Evolutionary conservation across 2,113 vertebrate species (phyloP).

Genomic region (Numida meleagris): DNA sequence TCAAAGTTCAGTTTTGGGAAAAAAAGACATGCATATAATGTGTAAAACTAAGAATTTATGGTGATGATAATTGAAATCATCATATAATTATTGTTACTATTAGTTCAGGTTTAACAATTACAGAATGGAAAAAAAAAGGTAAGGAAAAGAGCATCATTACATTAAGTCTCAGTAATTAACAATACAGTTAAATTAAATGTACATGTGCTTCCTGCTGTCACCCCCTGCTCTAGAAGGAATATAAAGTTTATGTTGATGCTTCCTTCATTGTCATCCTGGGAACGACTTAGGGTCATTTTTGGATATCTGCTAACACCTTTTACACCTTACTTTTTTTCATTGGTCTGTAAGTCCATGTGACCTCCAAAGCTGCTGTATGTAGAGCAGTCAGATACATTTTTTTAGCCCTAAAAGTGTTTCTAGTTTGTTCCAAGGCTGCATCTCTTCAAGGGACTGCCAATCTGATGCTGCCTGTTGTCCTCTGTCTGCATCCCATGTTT

Average conservation of each 20-base stretch:
- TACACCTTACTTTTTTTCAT: neutral
- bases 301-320: neutral
- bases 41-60: neutral
- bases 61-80: neutral
- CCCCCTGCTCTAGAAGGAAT: neutral
- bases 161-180: neutral
- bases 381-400: neutral
- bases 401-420: neutral
- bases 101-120: neutral
- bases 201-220: neutral
- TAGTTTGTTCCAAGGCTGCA: neutral
- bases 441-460: neutral
- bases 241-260: neutral
- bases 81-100: neutral
- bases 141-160: neutral
- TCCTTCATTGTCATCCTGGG: neutral
- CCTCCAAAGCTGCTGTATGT: neutral
- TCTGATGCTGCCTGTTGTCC: neutral
- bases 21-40: neutral
- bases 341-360: neutral
- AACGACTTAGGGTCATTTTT: no score
- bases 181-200: neutral
- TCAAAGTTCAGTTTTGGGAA: no score
- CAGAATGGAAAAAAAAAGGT: no score
- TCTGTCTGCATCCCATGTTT: neutral